These are phyloP conservation scores for Cyprinodon variegatus DNA, from an alignment of 2,113 vertebrate genomes.

Conservation along the genomic window DNA sequence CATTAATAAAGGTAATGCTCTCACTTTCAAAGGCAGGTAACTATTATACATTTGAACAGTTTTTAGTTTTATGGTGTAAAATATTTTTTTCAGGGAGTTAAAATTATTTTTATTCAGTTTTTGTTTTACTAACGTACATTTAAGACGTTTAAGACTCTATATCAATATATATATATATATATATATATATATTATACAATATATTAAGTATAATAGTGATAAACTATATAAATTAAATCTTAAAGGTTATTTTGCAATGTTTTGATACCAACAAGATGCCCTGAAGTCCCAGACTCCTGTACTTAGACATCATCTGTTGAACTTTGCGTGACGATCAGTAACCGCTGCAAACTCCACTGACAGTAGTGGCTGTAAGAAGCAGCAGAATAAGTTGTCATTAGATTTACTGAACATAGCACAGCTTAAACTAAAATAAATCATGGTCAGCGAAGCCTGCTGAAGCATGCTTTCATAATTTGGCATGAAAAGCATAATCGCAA, in stretches of 20 bases:
- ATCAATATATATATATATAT: too few relatives aligned
- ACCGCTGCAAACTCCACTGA: conserved; percentile 57
- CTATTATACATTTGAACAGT: conserved; percentile 19
- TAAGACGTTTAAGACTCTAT: too few relatives aligned
- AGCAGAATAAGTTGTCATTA: conserved; percentile 66
- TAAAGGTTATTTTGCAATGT: conserved; percentile 23
- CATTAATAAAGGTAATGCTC: conserved; percentile 39
- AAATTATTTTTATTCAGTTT: background rate
- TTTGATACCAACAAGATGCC: conserved; percentile 20
- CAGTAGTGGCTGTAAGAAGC: conserved; percentile 55
- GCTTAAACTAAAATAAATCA: conserved; percentile 58
- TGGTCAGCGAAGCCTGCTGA: conserved; percentile 50
- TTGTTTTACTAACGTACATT: background rate
- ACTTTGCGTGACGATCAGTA: conserved; percentile 45
- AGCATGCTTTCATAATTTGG: conserved; percentile 37
- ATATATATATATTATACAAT: too few relatives aligned
- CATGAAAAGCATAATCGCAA: conserved; percentile 51
- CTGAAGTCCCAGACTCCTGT: conserved; percentile 25
- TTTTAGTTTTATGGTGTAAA: background rate
- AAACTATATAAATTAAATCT: conserved; percentile 21
- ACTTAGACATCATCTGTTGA: conserved; percentile 47
- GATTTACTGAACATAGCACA: conserved; percentile 68
- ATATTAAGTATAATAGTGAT: conserved; percentile 2
- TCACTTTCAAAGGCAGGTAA: conserved; percentile 48
- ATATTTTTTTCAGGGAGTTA: background rate